Conservation (phyloP, 1,140 invertebrate species). For the Drosophila littoralis region DNA sequence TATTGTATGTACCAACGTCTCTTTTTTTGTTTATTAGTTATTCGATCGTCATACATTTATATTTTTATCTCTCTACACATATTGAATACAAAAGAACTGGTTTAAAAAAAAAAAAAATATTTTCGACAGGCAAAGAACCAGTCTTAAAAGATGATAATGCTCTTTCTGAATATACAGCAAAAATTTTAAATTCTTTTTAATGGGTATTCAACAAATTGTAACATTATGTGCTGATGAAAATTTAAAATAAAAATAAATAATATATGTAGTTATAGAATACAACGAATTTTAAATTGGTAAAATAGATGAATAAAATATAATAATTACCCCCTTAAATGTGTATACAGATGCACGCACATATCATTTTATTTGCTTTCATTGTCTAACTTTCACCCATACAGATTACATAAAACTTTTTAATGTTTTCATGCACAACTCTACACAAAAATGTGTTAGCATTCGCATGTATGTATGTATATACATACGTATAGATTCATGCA, state of each 20-base stretch:
- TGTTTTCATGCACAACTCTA: not conserved
- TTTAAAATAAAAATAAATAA: not conserved
- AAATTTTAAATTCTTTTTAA: not conserved
- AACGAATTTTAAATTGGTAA: not conserved
- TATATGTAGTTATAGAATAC: not conserved
- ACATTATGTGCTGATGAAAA: not conserved
- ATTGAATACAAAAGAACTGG: not conserved
- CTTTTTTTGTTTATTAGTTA: not conserved
- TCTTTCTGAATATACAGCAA: not conserved
- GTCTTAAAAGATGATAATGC: not conserved
- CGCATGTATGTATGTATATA: not conserved
- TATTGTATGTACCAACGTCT: too few species aligned
- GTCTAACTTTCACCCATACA: constrained; percentile 21
- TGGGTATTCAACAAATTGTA: not conserved
- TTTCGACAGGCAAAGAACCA: constrained; percentile 7
- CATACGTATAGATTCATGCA: not conserved
- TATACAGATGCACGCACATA: not conserved
- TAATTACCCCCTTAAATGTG: constrained; percentile 13
- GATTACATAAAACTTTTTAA: constrained; percentile 11
- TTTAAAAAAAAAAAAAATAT: constrained; percentile 20
- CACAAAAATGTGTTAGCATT: not conserved
- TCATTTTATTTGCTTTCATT: constrained; percentile 20
- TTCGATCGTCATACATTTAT: not conserved
- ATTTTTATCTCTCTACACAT: not conserved
- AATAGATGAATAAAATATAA: not conserved